Base-by-base conservation (phyloP, 2,888 invertebrate genomes). In the Ceriagrion tenellum region DNA sequence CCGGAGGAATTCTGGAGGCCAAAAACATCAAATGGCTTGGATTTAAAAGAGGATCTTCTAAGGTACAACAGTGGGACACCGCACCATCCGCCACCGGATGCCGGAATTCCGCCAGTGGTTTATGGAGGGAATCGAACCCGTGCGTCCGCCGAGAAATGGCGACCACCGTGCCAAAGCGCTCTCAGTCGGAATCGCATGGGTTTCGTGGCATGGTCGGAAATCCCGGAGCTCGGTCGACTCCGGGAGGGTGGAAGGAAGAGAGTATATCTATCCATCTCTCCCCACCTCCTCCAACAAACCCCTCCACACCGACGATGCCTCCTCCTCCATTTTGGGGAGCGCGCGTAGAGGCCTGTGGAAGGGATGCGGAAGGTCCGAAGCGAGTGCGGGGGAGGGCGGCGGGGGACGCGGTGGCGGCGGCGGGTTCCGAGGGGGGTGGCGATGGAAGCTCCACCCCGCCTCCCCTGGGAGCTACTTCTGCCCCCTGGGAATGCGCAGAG, bases 391-490 rank as follows among this genome's bases (percentile, higher is more conserved):
- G 95, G 47, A 47, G 90, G 90, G 55, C 88, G 23, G 88, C 23
- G 18, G 59, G 95, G 47, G 55, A 90, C 30, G 59, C 95, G 95
- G 89, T 90, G 74, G 95, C 1, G 95, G 95, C 89, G 81, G 13
- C 3, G 81, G 35, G 81, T 13, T 12, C 12, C 2, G 81, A n/a
- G 81, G 95, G 95, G 95, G 96, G 95, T 63, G 35, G 95, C 35
- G 88, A 35, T 26, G 95, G 95, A 95, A 95, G 95, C 95, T 95
- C 95, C 96, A 93, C 95, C 95, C 95, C 95, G 18, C 90, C 89
- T 89, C 90, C 69, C 93, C 63, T 35, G 95, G 90, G 90, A 89
- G 59, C 89, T 88, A 26, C 63, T 59, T 47, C 95, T 95, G 95
- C 95, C 95, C 95, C 95, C 69, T 89, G 95, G 95, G 95, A 95